phyloP scores from a whole-genome alignment of 2,888 invertebrate species.

The Epirrhoe alternata region DNA sequence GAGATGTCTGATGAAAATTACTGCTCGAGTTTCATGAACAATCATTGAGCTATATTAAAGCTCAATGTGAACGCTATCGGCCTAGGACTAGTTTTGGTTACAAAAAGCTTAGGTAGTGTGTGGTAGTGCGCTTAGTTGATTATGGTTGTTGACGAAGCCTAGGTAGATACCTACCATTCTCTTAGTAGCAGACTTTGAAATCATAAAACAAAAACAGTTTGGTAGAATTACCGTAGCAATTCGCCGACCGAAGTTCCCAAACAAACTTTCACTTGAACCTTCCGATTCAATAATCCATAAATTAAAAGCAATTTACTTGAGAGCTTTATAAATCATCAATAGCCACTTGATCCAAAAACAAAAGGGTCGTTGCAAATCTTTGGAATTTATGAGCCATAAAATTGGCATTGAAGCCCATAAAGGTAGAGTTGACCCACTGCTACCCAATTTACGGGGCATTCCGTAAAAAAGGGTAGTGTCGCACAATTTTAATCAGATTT shows the following conservation, averaged over 20 bases:
- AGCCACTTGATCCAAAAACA: slow-evolving; percentile 61
- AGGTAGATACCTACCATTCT: too few species aligned
- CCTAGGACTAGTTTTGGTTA: too few species aligned
- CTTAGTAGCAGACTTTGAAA: too few species aligned
- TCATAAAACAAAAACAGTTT: neutral
- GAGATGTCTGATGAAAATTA: neutral
- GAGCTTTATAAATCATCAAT: slow-evolving; percentile 58
- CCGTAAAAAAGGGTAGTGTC: neutral
- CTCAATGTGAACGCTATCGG: too few species aligned
- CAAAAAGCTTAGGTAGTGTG: too few species aligned
- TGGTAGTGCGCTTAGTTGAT: too few species aligned
- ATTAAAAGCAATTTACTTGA: slow-evolving; percentile 58
- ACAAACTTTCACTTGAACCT: slow-evolving; percentile 17
- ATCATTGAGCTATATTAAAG: too few species aligned
- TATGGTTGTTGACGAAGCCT: too few species aligned
- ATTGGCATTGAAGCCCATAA: slow-evolving; percentile 57
- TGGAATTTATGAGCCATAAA: slow-evolving; percentile 67
- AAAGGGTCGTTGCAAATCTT: slow-evolving; percentile 58
- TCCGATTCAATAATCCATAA: slow-evolving; percentile 44
- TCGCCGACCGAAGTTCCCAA: neutral
- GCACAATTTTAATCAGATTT: neutral
- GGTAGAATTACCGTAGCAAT: neutral
- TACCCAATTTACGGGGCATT: slow-evolving; percentile 5
- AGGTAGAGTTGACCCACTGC: slow-evolving; percentile 30
- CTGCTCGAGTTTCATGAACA: neutral